Percentiles rank a stretch among this genome's conserved stretches.
These are phyloP conservation scores for Agonum fuliginosum DNA, from an alignment of 2,888 invertebrate species.

Conservation along the genomic window DNA sequence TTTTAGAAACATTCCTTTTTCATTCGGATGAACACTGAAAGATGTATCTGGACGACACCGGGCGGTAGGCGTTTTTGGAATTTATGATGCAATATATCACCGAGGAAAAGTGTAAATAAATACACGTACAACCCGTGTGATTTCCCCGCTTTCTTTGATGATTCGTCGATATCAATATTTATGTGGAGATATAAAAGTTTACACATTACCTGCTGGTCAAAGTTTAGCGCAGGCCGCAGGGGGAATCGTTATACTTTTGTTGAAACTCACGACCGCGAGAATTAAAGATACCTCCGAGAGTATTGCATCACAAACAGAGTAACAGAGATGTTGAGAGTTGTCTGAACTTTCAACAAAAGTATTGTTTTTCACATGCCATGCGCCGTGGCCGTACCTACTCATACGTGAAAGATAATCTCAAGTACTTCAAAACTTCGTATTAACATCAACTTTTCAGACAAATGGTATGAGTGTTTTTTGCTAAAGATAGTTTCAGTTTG, in stretches of 20 bases:
- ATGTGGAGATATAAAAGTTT: conserved; percentile 65
- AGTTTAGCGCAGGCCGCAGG: conserved; percentile 29
- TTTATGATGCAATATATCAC: conserved; percentile 54
- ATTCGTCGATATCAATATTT: conserved; percentile 65
- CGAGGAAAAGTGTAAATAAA: conserved; percentile 36
- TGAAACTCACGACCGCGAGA: conserved; percentile 55
- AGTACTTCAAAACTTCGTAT: not conserved
- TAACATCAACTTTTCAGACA: not conserved
- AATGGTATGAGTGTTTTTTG: no score
- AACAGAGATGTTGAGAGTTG: not conserved
- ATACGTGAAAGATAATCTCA: conserved; percentile 5
- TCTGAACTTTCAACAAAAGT: not conserved
- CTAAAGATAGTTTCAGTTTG: no score
- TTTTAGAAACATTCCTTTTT: no score
- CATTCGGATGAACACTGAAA: no score
- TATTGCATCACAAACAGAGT: conserved; percentile 27
- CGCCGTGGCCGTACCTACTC: no score
- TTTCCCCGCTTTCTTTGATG: conserved; percentile 63
- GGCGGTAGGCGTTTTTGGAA: no score
- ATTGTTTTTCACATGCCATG: conserved; percentile 13
- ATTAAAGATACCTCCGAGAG: conserved; percentile 55
- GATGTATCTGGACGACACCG: no score
- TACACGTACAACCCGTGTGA: conserved; percentile 40
- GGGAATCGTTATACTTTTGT: conserved; percentile 45
- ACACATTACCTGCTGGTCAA: conserved; percentile 64